These are phyloP conservation scores for Chaetogeoica ovagalla DNA, from an alignment of 2,888 invertebrate genomes.

Conservation along the genomic window DNA sequence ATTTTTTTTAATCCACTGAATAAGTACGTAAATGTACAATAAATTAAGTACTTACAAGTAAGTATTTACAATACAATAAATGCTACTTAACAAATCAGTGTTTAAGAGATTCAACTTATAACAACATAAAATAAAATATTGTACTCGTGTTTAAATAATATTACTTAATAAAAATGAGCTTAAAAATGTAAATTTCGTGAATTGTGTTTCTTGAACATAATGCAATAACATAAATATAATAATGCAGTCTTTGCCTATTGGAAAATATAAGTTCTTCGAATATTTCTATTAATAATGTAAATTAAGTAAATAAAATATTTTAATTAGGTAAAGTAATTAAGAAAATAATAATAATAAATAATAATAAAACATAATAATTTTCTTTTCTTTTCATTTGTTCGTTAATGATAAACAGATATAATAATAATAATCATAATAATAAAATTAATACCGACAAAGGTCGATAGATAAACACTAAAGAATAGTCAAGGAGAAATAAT, in stretches of 20 bases:
- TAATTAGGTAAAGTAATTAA: conserved; percentile 22
- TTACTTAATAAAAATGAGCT: conserved; percentile 37
- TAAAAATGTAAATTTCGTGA: conserved; percentile 17
- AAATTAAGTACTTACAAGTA: conserved; percentile 48
- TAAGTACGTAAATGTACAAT: conserved; percentile 46
- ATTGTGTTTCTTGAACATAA: conserved; percentile 30
- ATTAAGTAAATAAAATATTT: background rate
- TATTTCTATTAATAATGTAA: conserved; percentile 47
- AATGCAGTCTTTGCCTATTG: conserved; percentile 47
- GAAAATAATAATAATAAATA: conserved; percentile 32
- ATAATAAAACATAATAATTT: conserved; percentile 41
- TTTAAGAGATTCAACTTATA: conserved; percentile 46
- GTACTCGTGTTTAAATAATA: conserved; percentile 38
- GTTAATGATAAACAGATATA: conserved; percentile 42
- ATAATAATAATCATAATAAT: conserved; percentile 25
- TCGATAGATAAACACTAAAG: conserved; percentile 41
- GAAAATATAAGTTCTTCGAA: conserved; percentile 18
- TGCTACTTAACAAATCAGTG: conserved; percentile 39
- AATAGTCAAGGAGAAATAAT: conserved; percentile 42
- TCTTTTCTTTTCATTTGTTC: conserved; percentile 28
- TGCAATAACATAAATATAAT: too few relatives aligned
- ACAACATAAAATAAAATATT: conserved; percentile 42
- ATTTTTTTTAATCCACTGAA: conserved; percentile 14
- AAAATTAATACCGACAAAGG: conserved; percentile 40
- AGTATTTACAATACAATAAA: conserved; percentile 43